Evolutionary conservation across 2,888 invertebrate species (phyloP).

Genomic region (Pristionchus entomophagus): DNA sequence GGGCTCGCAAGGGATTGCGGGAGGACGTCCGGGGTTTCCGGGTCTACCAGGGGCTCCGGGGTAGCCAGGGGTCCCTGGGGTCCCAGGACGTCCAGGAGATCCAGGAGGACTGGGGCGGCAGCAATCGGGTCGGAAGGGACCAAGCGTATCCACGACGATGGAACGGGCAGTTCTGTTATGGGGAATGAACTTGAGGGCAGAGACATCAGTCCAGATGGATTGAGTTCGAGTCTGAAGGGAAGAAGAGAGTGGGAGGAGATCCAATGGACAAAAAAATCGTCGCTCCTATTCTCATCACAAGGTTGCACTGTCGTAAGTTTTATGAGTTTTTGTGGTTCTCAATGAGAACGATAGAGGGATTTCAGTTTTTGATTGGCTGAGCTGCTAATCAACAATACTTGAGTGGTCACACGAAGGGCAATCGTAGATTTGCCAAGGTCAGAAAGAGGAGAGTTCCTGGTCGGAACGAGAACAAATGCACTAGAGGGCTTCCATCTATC

Average conservation of each 20-base stretch:
- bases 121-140: conserved; percentile 15
- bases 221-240: neutral
- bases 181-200: neutral
- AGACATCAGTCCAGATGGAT: conserved; percentile 17
- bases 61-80: neutral
- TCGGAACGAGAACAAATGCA: neutral
- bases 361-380: conserved; percentile 2
- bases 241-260: too few relatives aligned
- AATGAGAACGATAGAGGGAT: neutral
- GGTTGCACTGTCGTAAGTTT: neutral
- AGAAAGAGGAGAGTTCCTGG: neutral
- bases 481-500: neutral
- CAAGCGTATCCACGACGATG: neutral
- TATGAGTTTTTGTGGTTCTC: conserved; percentile 2
- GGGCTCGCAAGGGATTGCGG: neutral
- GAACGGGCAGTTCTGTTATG: conserved; percentile 38
- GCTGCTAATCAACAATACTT: neutral
- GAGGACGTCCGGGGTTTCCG: conserved; percentile 26
- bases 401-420: neutral
- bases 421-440: neutral
- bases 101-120: neutral
- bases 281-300: neutral
- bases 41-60: conserved; percentile 8
- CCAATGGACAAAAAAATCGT: neutral
- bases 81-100: neutral